Evolutionary conservation across 1,140 invertebrate genomes (phyloP).

Genomic region (Tribolium castaneum): DNA sequence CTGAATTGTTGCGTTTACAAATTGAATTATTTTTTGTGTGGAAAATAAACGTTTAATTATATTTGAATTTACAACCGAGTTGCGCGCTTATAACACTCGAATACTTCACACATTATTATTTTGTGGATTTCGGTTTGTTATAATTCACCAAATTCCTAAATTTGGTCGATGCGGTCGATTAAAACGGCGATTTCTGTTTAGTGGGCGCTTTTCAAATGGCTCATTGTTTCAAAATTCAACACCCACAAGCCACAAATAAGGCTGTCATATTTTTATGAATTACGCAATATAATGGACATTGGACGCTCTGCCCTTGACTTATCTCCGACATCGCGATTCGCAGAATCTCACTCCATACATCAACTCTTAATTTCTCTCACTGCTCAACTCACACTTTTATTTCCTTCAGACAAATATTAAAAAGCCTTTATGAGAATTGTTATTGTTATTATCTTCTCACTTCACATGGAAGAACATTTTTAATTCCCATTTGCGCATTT

Average conservation of each 20-base stretch:
- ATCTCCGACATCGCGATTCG: not conserved
- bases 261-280: constrained; percentile 23
- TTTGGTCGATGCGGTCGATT: not conserved
- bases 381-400: not conserved
- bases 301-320: not conserved
- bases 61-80: constrained; percentile 7
- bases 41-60: constrained; percentile 16
- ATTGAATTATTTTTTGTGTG: not conserved
- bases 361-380: too few relatives aligned
- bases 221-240: constrained; percentile 22
- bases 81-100: not conserved
- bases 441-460: not conserved
- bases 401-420: not conserved
- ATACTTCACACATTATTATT: not conserved
- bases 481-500: not conserved
- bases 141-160: not conserved
- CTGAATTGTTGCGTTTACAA: constrained; percentile 17
- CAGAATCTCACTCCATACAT: too few relatives aligned
- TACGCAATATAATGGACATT: not conserved
- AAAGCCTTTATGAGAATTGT: not conserved
- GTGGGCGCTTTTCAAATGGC: not conserved
- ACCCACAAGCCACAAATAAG: constrained; percentile 23
- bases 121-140: not conserved
- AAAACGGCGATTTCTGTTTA: not conserved
- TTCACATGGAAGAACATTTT: not conserved